Percentiles rank a stretch among this genome's conserved stretches.
phyloP scores from a whole-genome alignment of 1,140 invertebrate species.

The Magallana ariakensis region DNA sequence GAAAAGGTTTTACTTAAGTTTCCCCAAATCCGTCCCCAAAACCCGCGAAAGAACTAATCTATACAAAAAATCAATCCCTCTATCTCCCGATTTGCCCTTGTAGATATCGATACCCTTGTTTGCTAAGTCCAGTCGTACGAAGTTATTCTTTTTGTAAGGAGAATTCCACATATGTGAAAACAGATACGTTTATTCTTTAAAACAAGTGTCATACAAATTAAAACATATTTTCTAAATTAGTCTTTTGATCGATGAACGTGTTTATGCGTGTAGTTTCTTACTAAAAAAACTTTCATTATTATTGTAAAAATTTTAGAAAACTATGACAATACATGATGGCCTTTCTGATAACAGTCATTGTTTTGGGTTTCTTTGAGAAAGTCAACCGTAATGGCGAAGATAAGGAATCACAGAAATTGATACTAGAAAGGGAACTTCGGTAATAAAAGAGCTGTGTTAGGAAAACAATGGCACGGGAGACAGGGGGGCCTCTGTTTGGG shows the following conservation, averaged over 20 bases:
- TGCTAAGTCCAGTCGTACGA: neutral
- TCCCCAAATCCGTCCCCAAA: neutral
- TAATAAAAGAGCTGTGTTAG: neutral
- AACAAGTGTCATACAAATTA: neutral
- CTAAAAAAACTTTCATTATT: neutral
- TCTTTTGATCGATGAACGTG: neutral
- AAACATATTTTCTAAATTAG: slow-evolving; percentile 1
- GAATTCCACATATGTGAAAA: neutral
- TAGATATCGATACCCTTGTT: slow-evolving; percentile 19
- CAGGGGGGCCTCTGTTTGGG: neutral
- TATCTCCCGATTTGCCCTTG: neutral
- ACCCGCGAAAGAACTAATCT: neutral
- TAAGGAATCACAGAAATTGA: slow-evolving; percentile 26
- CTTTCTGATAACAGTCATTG: slow-evolving; percentile 20
- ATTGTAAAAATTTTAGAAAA: neutral
- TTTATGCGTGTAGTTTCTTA: neutral
- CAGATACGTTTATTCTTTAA: neutral
- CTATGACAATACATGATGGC: slow-evolving; percentile 17
- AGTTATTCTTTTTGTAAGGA: neutral
- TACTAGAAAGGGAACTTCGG: neutral
- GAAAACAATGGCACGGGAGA: neutral
- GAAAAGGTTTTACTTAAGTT: neutral
- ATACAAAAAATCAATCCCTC: neutral
- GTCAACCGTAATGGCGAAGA: neutral
- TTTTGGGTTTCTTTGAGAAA: neutral